Conservation (phyloP, 2,888 invertebrate genomes). For the Cephonodes hylas region DNA sequence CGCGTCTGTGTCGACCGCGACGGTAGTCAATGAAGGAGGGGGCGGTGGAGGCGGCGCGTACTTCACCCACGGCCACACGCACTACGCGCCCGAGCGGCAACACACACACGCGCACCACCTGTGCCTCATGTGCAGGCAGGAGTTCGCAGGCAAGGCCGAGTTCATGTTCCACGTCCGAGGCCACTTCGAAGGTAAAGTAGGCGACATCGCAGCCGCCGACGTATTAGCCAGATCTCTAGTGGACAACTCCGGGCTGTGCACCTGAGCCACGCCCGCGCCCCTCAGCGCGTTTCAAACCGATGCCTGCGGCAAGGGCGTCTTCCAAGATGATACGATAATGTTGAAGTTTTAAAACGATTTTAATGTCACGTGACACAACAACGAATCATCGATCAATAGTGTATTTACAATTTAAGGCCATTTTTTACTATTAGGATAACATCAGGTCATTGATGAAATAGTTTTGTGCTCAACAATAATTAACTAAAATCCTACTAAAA, state of each 20-base stretch:
- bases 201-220: conserved; percentile 76
- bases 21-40: conserved; percentile 67
- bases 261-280: conserved; percentile 75
- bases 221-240: conserved; percentile 76
- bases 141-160: conserved; percentile 84
- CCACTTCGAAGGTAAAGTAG: conserved; percentile 82
- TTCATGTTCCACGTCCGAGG: conserved; percentile 86
- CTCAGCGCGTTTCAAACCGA: conserved; percentile 64
- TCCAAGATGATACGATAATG: conserved; percentile 74
- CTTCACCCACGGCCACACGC: conserved; percentile 74
- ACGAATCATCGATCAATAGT: conserved; percentile 3
- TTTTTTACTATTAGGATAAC: background rate
- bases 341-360: conserved; percentile 59
- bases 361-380: background rate
- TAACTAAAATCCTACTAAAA: conserved; percentile 22
- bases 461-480: conserved; percentile 9
- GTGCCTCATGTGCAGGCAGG: conserved; percentile 84
- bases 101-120: conserved; percentile 78
- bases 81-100: conserved; percentile 71
- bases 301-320: conserved; percentile 64
- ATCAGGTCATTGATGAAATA: background rate
- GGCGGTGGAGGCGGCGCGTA: conserved; percentile 59
- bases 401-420: background rate
- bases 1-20: conserved; percentile 69
- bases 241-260: conserved; percentile 79